Evolutionary conservation across 1,140 invertebrate genomes (phyloP).

Genomic region (Megalopta genalis): DNA sequence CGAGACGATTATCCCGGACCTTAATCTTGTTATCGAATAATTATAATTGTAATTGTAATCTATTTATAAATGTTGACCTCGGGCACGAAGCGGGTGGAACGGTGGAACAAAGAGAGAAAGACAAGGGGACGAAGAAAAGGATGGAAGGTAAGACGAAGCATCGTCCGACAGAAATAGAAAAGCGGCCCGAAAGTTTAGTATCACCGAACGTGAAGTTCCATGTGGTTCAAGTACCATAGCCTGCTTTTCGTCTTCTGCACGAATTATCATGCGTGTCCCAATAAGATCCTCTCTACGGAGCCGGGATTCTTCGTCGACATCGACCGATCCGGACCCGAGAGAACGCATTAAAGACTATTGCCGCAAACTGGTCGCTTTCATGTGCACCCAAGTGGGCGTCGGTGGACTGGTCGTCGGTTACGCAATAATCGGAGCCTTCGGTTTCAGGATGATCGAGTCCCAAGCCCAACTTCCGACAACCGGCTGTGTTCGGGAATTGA

Average conservation of each 20-base stretch:
- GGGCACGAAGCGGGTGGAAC: not conserved
- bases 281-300: constrained; percentile 82
- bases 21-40: not conserved
- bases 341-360: constrained; percentile 90
- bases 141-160: constrained; percentile 6
- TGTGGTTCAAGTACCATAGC: constrained; percentile 20
- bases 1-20: not conserved
- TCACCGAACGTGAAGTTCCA: constrained; percentile 47
- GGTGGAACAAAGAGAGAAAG: constrained; percentile 14
- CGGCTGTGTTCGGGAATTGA: constrained; percentile 75
- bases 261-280: constrained; percentile 66
- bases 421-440: constrained; percentile 95
- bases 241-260: constrained; percentile 4
- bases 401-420: constrained; percentile 96
- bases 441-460: constrained; percentile 93
- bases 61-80: constrained; percentile 1
- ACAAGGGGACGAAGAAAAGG: constrained; percentile 10
- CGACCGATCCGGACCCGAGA: constrained; percentile 83
- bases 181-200: constrained; percentile 52
- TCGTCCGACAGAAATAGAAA: constrained; percentile 64
- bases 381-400: constrained; percentile 97
- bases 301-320: constrained; percentile 85
- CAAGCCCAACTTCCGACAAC: constrained; percentile 79
- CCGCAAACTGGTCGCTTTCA: constrained; percentile 91
- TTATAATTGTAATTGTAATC: not conserved